Evolutionary conservation across 1,140 invertebrate species (phyloP), one percentile per base, ranked within the genome.

Genomic region (Araneus ventricosus): DNA sequence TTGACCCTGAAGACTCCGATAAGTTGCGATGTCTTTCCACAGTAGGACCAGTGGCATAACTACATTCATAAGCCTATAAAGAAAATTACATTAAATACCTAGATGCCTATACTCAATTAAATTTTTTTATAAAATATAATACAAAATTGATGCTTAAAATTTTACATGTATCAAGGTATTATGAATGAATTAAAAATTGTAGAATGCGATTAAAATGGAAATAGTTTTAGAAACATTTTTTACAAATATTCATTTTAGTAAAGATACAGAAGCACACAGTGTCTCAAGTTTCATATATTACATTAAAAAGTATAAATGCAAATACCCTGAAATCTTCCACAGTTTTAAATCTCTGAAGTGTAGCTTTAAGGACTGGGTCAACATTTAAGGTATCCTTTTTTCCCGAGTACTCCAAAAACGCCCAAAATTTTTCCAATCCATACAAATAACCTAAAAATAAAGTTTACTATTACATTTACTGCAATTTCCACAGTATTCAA

Each of bases 381-480:
- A 99, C 97, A 91, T 97, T 97, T 39, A 99, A 96, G 90, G 97
- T 97, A 41, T 91, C 94, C 63, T 94, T 92, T 86, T 95, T 94
- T 75, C 94, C 95, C 95, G 98, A 98, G 96, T 98, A 99, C 95
- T 99, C 99, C 8, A 99, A 96, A 96, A 99, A 99, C 70, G 99
- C 99, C 98, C 99, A 99, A 96, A 99, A 99, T 95, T 99, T 99
- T 96, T 99, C 99, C 80, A 99, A 96, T 67, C 99, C 99, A 96
- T 99, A 99, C 30, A 99, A 96, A 96, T 99, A 98, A 95, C 98
- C 98, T 98, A 95, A n/a, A 96, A 94, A 92, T 82, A 22, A n/a
- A 52, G 22, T 82, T 82, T 82, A 41, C 37, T 8, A 17, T 17
- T 34, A n/a, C 14, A 41, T 82, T 41, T 24, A 3, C 14, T 17